Base-by-base conservation (phyloP, 2,113 vertebrate genomes). In the Progne subis region DNA sequence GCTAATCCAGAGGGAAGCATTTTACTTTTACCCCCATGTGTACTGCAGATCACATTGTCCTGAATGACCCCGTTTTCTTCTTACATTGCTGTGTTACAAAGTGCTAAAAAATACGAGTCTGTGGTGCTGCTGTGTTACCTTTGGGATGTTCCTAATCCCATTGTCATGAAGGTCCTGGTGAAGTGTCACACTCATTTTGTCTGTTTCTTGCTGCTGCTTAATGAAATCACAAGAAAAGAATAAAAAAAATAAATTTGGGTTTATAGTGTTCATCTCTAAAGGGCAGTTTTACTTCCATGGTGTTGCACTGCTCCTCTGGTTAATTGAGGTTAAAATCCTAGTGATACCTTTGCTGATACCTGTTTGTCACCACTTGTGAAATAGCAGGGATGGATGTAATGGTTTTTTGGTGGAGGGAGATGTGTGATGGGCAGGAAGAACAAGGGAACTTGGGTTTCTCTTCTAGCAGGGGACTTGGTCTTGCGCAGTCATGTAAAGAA, bases 121-220 rank as follows among this genome's bases (percentile, higher is more conserved):
- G 2, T 71, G 65, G 61, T 49, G 84, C 52, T 1, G 11, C 59
- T 2, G 1, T 2, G 6, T 55, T 77, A 59, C 67, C 39, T 90
- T 94, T n/a, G 11, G 67, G 63, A 29, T 64, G 56, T 47, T 90
- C 67, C 75, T 92, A 11, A 96, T 91, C 84, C 70, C 16, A 2
- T 43, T 69, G 59, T 11, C 59, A 4, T 0, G 18, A 72, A 47
- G 74, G 65, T 68, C 37, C 74, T 53, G 77, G 31, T 1, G 3
- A 53, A 85, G 31, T 0, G 0, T 43, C 56, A 20, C 1, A 0
- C 47, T 90, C 0, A 0, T 21, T 89, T 72, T 65, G 57, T 44
- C 39, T 31, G 5, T 56, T 56, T 49, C 57, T 61, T 1, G 0
- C 70, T 77, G 55, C 75, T 80, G 63, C 26, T 4, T 63, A 24